Conservation (phyloP, 2,888 invertebrate species). For the Drosophila kambysellisi region DNA sequence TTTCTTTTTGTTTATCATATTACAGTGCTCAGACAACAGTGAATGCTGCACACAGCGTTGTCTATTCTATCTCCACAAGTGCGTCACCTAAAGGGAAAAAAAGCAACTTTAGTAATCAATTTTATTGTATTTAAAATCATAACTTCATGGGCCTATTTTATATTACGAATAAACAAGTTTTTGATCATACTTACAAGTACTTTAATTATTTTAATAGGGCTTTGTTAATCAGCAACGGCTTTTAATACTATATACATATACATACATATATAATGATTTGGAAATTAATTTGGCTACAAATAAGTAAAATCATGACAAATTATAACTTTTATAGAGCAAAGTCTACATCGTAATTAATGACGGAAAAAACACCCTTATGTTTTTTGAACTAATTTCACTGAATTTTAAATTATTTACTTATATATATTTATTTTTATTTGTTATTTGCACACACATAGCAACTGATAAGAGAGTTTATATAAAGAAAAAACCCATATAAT, state of each 20-base stretch:
- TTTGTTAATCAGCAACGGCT: not conserved
- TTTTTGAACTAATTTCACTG: not conserved
- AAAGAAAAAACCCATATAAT: constrained; percentile 4
- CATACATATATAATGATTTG: not conserved
- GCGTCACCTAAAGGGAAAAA: constrained; percentile 74
- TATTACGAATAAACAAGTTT: constrained; percentile 27
- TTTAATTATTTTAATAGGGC: not conserved
- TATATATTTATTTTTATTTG: not conserved
- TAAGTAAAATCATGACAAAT: not conserved
- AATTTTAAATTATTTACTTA: not conserved
- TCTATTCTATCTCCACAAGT: constrained; percentile 82
- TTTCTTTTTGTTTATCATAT: constrained; percentile 28
- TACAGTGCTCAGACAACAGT: constrained; percentile 73
- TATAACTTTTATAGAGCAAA: too few relatives aligned
- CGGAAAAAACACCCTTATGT: not conserved
- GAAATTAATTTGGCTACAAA: not conserved
- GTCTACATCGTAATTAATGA: not conserved
- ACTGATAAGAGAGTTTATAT: not conserved
- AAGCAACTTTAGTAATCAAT: not conserved
- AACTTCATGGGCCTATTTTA: not conserved
- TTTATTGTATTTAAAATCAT: not conserved
- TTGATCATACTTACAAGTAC: not conserved
- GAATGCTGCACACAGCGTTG: constrained; percentile 83
- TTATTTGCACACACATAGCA: not conserved
- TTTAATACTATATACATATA: too few relatives aligned